Evolutionary conservation across 2,888 invertebrate species (phyloP), one percentile per base, ranked within the genome.

Genomic region (Ptychoptera contaminata): DNA sequence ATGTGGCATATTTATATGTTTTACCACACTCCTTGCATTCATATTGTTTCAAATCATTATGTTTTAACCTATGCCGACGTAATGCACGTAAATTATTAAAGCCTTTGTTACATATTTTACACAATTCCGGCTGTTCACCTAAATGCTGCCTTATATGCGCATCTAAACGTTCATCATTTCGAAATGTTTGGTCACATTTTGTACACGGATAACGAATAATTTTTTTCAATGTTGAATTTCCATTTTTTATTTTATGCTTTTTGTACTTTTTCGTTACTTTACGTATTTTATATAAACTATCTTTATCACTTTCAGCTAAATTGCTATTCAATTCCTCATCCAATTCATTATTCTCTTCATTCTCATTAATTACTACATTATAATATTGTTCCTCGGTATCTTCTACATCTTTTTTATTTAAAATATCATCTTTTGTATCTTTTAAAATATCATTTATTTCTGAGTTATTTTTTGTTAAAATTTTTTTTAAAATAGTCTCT

Each of bases 11-110:
- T 34, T 48, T 51, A 32, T 50, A 52, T 8, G 45, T 44, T 42
- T 48, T 50, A 2, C 48, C 47, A 34, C 52, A 52, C 16, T 50
- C 46, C 15, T 43, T 23, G 34, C 52, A 52, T 8, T 35, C 14
- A 38, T 51, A 47, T 2, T 40, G 43, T 30, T 49, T 50, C n/a
- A 40, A 32, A 32, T 37, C 30, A 12, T 44, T 46, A 30, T 50
- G 50, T 11, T 46, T 50, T 8, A 42, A 37, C 7, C 40, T 40
- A 48, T 70, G 70, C 49, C 70, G 67, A 0, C 64, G 61, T 29
- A 60, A 67, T 65, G 67, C 68, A 0, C 70, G 68, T 52, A 58
- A 61, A 36, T 65, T 68, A 47, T 66, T 60, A 51, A 70, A 70
- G 10, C 68, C 66, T 46, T 67, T 69, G 2, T 60, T 60, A 31